A percentile compares a stretch with the other conserved stretches of the same genome.
Evolutionary conservation across 2,888 invertebrate genomes (phyloP).

Genomic region (Pachydiplax longipennis): DNA sequence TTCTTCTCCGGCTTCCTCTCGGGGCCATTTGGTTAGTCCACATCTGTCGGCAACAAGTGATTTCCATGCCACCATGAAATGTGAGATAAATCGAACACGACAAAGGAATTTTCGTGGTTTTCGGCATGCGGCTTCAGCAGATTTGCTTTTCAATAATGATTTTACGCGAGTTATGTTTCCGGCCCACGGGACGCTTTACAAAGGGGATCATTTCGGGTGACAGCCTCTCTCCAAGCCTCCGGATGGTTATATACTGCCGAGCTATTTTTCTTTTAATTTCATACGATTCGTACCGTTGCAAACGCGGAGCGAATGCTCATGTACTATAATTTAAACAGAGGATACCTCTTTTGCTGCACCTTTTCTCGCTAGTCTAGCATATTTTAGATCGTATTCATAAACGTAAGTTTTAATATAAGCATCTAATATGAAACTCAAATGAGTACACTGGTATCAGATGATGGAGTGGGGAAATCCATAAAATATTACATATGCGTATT

Average conservation of each 20-base stretch:
- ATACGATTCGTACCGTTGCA: neutral
- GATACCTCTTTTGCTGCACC: too few species aligned
- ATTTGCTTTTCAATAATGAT: slow-evolving; percentile 22
- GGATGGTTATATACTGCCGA: too few species aligned
- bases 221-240: neutral
- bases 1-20: neutral
- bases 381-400: too few species aligned
- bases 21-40: neutral
- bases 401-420: too few species aligned
- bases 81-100: slow-evolving; percentile 11
- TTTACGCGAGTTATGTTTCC: slow-evolving; percentile 19
- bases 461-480: neutral
- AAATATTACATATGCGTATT: neutral
- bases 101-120: slow-evolving; percentile 23
- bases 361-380: too few species aligned
- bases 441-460: too few species aligned
- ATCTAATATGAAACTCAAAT: too few species aligned
- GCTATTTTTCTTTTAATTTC: neutral
- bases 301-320: neutral
- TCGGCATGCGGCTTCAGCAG: slow-evolving; percentile 3
- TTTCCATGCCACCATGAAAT: slow-evolving; percentile 20
- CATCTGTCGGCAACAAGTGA: slow-evolving; percentile 36
- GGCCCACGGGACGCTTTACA: neutral
- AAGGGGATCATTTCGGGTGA: neutral
- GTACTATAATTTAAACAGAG: too few species aligned